These are phyloP conservation scores for Umimayanthus chanpuru DNA, from an alignment of 92 coral and sea anemone species.

Conservation along the genomic window DNA sequence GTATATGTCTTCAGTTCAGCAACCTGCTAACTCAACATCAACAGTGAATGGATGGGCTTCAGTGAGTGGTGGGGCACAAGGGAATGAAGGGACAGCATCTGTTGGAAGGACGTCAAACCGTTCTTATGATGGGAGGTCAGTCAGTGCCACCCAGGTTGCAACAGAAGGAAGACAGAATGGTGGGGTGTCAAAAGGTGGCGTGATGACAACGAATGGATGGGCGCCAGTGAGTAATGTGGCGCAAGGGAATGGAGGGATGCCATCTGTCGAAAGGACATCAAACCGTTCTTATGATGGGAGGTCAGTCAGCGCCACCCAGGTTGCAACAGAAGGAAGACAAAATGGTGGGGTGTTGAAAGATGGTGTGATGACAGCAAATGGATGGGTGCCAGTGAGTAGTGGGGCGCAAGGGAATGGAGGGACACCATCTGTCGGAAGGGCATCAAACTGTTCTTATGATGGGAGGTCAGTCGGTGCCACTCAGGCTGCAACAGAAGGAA, in stretches of 20 bases:
- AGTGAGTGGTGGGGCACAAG: not conserved
- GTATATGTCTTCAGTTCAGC: not conserved
- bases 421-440: not conserved
- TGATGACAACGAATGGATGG: not conserved
- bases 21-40: not conserved
- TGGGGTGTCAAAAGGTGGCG: not conserved
- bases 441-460: not conserved
- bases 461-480: constrained; percentile 16
- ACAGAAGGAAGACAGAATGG: not conserved
- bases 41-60: not conserved
- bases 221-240: not conserved
- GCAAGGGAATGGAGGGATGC: constrained; percentile 9
- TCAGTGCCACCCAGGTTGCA: not conserved
- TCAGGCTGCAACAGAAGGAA: not conserved
- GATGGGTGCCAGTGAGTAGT: not conserved
- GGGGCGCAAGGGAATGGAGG: not conserved
- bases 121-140: constrained; percentile 7
- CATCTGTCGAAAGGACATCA: not conserved
- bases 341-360: not conserved
- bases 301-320: constrained; percentile 8
- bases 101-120: not conserved
- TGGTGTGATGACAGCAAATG: not conserved
- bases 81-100: constrained; percentile 3
- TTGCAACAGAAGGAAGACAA: not conserved
- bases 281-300: not conserved